These are phyloP conservation scores for Dolichoris vasculosae DNA, from an alignment of 1,140 invertebrate species.

Conservation along the genomic window DNA sequence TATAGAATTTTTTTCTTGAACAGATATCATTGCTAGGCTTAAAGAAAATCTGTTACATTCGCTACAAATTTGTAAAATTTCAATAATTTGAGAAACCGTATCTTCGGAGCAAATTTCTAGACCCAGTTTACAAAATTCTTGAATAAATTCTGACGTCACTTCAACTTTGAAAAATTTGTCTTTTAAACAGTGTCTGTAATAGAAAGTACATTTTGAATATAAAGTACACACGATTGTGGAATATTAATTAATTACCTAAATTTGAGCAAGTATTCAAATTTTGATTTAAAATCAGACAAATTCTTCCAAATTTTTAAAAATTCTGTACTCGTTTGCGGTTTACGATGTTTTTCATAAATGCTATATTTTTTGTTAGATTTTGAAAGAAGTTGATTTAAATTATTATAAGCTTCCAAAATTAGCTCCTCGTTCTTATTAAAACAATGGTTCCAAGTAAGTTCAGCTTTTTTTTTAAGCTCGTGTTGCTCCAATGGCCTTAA, in stretches of 20 bases:
- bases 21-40: constrained; percentile 36
- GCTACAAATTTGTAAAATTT: constrained; percentile 59
- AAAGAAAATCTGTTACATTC: constrained; percentile 62
- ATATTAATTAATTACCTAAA: constrained; percentile 47
- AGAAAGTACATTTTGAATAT: constrained; percentile 24
- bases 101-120: not conserved
- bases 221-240: not conserved
- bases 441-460: constrained; percentile 59
- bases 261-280: constrained; percentile 52
- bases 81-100: constrained; percentile 42
- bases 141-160: constrained; percentile 59
- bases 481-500: constrained; percentile 62
- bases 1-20: not conserved
- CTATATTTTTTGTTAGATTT: not conserved
- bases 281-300: constrained; percentile 37
- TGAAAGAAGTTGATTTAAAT: not conserved
- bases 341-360: not conserved
- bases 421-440: not conserved
- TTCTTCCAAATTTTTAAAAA: constrained; percentile 54
- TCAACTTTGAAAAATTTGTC: constrained; percentile 59
- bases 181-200: constrained; percentile 54
- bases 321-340: constrained; percentile 45
- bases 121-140: constrained; percentile 57
- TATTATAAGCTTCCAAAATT: not conserved
- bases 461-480: constrained; percentile 56